A percentile compares a stretch with the other conserved stretches of the same genome.
Conservation (phyloP, 2,797 vertebrate genomes). For the Numenius phaeopus region DNA sequence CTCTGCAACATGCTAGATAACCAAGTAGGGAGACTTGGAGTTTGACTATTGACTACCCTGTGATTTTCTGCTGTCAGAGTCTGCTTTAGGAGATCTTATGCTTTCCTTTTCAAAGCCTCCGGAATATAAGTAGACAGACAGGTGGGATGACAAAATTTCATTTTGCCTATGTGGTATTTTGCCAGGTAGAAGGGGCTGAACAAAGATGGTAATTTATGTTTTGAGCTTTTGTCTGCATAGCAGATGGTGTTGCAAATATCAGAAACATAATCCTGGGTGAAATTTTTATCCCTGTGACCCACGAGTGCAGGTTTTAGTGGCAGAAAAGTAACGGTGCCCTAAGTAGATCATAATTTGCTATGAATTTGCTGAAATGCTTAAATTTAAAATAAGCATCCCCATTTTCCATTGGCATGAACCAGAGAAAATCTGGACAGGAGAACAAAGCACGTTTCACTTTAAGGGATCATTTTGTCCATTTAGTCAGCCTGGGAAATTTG, state of each 20-base stretch:
- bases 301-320: constrained; percentile 11
- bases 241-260: constrained; percentile 37
- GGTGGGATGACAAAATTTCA: background rate
- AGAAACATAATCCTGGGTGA: constrained; percentile 41
- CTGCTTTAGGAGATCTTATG: background rate
- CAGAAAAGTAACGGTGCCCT: background rate
- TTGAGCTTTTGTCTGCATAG: constrained; percentile 19
- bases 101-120: constrained; percentile 1
- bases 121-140: background rate
- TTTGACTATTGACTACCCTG: background rate
- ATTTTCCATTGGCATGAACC: constrained; percentile 27
- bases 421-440: constrained; percentile 29
- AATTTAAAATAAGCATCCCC: constrained; percentile 24
- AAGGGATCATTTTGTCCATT: constrained; percentile 42
- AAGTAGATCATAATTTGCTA: constrained; percentile 32
- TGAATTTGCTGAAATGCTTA: constrained; percentile 18
- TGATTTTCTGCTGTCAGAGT: background rate
- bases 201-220: constrained; percentile 24
- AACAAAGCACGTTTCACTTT: constrained; percentile 48
- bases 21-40: background rate
- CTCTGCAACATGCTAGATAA: background rate
- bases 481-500: constrained; percentile 46
- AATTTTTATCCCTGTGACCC: constrained; percentile 45
- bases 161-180: background rate
- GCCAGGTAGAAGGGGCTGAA: background rate